phyloP scores from a whole-genome alignment of 2,797 vertebrate genomes.

The Rhynchotus rufescens region DNA sequence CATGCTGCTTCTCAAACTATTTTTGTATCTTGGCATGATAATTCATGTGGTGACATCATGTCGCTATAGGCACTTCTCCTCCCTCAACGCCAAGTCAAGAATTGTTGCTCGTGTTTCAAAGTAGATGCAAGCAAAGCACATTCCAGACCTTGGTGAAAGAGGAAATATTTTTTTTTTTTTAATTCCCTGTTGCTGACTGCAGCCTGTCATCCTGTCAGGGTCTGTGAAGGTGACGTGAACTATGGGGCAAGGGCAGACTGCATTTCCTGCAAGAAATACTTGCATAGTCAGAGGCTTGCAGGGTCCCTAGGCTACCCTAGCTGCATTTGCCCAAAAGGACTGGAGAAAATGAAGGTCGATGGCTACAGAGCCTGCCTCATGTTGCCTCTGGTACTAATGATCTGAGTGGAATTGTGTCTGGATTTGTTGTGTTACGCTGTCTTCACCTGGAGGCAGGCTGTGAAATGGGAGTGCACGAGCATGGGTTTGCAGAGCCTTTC shows the following conservation, averaged over 20 bases:
- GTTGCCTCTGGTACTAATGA: background rate
- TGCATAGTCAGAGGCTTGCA: background rate
- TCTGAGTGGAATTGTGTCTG: background rate
- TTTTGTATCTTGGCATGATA: conserved; percentile 29
- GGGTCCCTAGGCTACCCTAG: background rate
- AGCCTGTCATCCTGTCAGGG: background rate
- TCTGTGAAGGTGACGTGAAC: background rate
- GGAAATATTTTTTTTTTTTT: background rate
- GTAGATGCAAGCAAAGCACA: conserved; percentile 31
- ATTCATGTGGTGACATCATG: conserved; percentile 37
- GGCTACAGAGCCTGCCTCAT: background rate
- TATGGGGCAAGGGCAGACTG: background rate
- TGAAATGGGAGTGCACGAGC: conserved; percentile 10
- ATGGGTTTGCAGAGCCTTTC: background rate
- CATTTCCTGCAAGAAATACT: background rate
- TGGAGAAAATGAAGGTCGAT: background rate
- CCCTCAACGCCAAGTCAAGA: background rate
- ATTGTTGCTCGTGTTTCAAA: background rate
- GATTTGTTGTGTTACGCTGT: background rate
- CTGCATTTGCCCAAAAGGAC: background rate
- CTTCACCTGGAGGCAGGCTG: background rate
- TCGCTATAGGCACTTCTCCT: background rate
- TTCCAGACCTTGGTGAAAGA: background rate
- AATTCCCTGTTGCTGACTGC: background rate
- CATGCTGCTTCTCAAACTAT: conserved; percentile 31